Conservation (phyloP, 2,888 invertebrate genomes). For the Lasiommata megera region DNA sequence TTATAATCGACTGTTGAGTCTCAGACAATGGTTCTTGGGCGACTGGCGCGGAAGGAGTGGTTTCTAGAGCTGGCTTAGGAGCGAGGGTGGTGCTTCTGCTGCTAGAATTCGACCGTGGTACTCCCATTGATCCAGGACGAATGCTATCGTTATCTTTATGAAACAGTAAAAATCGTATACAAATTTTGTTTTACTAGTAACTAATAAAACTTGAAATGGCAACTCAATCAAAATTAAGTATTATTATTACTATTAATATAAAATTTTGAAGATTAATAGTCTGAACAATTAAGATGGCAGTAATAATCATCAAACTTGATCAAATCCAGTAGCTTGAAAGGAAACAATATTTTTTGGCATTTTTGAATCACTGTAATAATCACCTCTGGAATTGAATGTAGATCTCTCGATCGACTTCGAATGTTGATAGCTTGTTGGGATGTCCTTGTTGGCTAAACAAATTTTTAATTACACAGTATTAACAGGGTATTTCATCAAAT, state of each 20-base stretch:
- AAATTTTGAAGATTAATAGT: no score
- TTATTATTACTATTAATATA: no score
- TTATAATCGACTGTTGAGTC: slow-evolving; percentile 55
- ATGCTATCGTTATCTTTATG: slow-evolving; percentile 45
- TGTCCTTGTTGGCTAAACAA: slow-evolving; percentile 58
- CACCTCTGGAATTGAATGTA: slow-evolving; percentile 67
- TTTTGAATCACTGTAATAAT: slow-evolving; percentile 61
- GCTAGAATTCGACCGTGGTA: slow-evolving; percentile 54
- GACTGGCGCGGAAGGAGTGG: slow-evolving; percentile 30
- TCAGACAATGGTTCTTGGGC: slow-evolving; percentile 59
- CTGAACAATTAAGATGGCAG: no score
- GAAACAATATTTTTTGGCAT: slow-evolving; percentile 4
- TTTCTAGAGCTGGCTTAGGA: slow-evolving; percentile 36
- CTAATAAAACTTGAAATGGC: no score
- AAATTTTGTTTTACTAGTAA: no score
- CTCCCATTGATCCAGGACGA: slow-evolving; percentile 58
- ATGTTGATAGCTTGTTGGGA: slow-evolving; percentile 55
- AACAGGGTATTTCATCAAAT: neutral
- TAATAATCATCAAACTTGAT: no score
- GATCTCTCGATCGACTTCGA: slow-evolving; percentile 77
- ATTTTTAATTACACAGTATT: neutral
- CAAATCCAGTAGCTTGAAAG: no score
- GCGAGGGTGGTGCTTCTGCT: slow-evolving; percentile 48
- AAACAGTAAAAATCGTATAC: neutral
- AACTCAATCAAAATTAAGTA: no score